Percentiles rank a stretch among this genome's conserved stretches.
phyloP scores from a whole-genome alignment of 2,888 invertebrate genomes.

The Metallyticus violacea region DNA sequence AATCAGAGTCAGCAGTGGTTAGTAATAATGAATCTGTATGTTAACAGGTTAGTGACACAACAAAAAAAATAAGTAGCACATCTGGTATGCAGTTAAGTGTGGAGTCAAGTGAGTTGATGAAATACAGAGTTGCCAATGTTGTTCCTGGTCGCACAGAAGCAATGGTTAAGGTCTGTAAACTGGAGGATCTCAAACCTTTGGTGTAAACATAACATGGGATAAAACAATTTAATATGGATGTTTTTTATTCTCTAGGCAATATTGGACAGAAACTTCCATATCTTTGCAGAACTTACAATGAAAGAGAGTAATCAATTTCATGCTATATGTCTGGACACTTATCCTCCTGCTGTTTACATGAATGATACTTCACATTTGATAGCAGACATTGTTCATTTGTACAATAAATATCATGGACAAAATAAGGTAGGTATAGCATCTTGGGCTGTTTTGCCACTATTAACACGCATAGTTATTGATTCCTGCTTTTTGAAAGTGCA shows the following conservation, averaged over 20 bases:
- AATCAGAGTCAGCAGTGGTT: neutral
- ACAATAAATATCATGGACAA: constrained; percentile 67
- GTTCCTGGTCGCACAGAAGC: constrained; percentile 68
- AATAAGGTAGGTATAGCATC: constrained; percentile 52
- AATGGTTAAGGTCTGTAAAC: constrained; percentile 49
- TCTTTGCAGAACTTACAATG: constrained; percentile 93
- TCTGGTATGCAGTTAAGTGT: constrained; percentile 82
- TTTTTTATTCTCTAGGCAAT: constrained; percentile 54
- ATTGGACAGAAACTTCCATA: constrained; percentile 66
- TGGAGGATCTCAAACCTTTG: neutral
- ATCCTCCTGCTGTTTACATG: constrained; percentile 91
- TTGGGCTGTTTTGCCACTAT: neutral
- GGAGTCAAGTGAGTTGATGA: constrained; percentile 78
- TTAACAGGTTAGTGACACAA: constrained; percentile 61
- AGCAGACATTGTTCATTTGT: constrained; percentile 74
- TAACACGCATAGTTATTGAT: too few relatives aligned
- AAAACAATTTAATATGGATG: neutral
- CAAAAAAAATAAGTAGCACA: constrained; percentile 84
- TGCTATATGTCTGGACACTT: constrained; percentile 88
- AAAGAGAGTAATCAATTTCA: constrained; percentile 97
- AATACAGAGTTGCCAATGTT: constrained; percentile 66
- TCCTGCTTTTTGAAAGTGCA: too few relatives aligned
- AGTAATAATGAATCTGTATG: neutral
- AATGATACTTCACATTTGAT: constrained; percentile 83
- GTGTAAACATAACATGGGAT: neutral